Conservation (phyloP, 2,888 invertebrate genomes). For the Brenthis daphne region DNA sequence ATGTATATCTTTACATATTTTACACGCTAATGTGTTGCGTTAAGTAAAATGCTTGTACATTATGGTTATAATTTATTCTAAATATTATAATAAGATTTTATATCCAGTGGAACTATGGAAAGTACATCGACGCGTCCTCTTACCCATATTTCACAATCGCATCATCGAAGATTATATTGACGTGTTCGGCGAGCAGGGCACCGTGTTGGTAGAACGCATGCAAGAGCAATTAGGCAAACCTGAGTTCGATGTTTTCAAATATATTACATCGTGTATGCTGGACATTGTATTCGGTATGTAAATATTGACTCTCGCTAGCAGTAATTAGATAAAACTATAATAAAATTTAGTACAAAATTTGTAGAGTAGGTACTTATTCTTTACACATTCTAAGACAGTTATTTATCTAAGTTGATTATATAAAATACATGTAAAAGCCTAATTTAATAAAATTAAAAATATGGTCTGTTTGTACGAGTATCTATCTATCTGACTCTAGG, state of each 20-base stretch:
- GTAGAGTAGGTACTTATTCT: too few species aligned
- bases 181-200: constrained; percentile 82
- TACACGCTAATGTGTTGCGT: too few species aligned
- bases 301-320: not conserved
- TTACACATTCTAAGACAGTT: too few species aligned
- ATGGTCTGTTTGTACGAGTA: too few species aligned
- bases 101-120: constrained; percentile 82
- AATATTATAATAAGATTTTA: not conserved
- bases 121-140: constrained; percentile 79
- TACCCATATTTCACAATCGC: constrained; percentile 84
- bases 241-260: constrained; percentile 77
- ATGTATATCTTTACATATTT: not conserved
- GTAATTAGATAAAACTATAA: not conserved
- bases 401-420: too few species aligned
- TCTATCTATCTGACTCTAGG: too few species aligned
- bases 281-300: constrained; percentile 84
- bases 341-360: too few species aligned
- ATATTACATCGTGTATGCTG: constrained; percentile 81
- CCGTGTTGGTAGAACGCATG: constrained; percentile 72
- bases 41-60: too few species aligned
- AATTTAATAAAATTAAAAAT: too few species aligned
- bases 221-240: constrained; percentile 54
- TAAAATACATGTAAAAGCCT: not conserved
- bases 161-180: constrained; percentile 83
- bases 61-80: too few species aligned